Base-by-base conservation (phyloP, 2,888 invertebrate genomes). In the Brenthis hecate region DNA sequence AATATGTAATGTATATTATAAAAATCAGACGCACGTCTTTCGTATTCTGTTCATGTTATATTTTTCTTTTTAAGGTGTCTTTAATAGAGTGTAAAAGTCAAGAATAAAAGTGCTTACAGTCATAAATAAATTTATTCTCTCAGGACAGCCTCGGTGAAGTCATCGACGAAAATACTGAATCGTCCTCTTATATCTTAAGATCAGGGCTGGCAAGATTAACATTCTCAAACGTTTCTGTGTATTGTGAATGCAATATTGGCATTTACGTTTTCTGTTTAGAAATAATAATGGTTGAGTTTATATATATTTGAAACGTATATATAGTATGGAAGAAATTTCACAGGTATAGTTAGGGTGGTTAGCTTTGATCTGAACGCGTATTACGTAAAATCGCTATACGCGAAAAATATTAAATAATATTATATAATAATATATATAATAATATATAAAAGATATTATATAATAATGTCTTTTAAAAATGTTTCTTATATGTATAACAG, bases 151-250 rank as follows among this genome's bases (percentile, higher is more conserved):
- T 72, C 74, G 78, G 80, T 91, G 91, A 90, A 86, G 86, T 91
- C 91, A 91, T 85, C 87, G 85, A 79, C 83, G 71, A 74, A 81
- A 85, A 87, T 86, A 85, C 76, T 74, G 57, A 56, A 51, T 43
- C 50, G 43, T 56, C 61, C 47, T 66, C 54, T 23, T 14, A 55
- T 69, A 48, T 32, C 56, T 58, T 54, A 56, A 53, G 43, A 57
- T 56, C 65, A 72, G 72, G 72, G 72, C 56, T 72, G 72, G 63
- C 62, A 53, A 60, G 1, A 60, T 16, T 36, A 53, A 68, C 62
- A 58, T 63, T 66, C 63, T 13, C 47, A 36, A 2, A 56, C 6
- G 14, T 8, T 56, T 32, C 28, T n/a, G 5, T 16, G 36, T 36
- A 36, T 55, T 32, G n/a, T 36, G 36, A 36, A 36, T 36, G 36